These are phyloP conservation scores for Limnephilus marmoratus DNA, from an alignment of 2,888 invertebrate species.

Conservation along the genomic window DNA sequence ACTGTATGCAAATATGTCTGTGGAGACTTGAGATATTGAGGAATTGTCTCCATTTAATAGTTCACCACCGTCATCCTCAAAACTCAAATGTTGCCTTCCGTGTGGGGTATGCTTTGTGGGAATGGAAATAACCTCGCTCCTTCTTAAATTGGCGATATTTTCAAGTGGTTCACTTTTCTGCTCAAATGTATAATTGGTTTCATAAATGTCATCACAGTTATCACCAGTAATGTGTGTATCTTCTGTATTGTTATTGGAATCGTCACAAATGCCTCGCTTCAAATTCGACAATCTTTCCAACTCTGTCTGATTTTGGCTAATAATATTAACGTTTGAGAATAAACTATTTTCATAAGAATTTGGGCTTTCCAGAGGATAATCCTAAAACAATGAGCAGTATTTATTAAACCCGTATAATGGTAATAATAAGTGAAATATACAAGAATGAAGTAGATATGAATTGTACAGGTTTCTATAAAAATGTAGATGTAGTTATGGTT, in stretches of 20 bases:
- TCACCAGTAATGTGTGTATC: background rate
- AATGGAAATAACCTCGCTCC: conserved; percentile 30
- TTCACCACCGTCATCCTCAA: conserved; percentile 31
- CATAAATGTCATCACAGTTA: background rate
- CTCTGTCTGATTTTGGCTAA: conserved; percentile 46
- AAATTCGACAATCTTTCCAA: conserved; percentile 2
- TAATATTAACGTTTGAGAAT: conserved; percentile 72
- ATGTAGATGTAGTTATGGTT: background rate
- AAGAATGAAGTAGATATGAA: background rate
- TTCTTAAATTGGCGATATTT: background rate
- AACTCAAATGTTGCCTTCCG: conserved; percentile 9
- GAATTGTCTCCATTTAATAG: conserved; percentile 17
- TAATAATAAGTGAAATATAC: background rate
- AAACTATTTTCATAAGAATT: conserved; percentile 71
- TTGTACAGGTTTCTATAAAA: background rate
- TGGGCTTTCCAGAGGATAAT: conserved; percentile 75
- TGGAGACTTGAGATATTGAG: conserved; percentile 21
- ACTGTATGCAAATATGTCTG: conserved; percentile 37
- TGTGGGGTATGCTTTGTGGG: background rate
- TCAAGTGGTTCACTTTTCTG: background rate
- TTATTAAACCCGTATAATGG: background rate
- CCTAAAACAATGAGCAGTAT: conserved; percentile 69
- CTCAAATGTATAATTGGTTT: background rate
- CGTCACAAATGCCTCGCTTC: conserved; percentile 5
- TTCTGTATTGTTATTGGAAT: conserved; percentile 40